A percentile compares a stretch with the other conserved stretches of the same genome.
These are phyloP conservation scores for Falco novaeseelandiae DNA, from an alignment of 2,797 vertebrate species.

Conservation along the genomic window DNA sequence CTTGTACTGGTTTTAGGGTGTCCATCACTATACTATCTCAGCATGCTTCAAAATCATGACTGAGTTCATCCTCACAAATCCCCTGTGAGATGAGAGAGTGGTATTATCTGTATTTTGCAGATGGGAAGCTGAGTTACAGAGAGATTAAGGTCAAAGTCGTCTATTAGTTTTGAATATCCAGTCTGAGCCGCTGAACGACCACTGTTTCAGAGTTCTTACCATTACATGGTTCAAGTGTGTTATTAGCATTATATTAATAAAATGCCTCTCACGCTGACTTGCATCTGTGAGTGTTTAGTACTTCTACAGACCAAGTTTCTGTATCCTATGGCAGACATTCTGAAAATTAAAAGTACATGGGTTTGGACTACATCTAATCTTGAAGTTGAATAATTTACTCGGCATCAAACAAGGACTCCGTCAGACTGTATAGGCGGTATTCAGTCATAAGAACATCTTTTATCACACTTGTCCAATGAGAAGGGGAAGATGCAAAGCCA, in stretches of 20 bases:
- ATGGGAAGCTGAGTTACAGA: background rate
- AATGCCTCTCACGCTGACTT: background rate
- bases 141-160: constrained; percentile 27
- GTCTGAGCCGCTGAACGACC: background rate
- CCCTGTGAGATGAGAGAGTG: background rate
- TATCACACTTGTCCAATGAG: background rate
- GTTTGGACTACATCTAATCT: background rate
- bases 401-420: background rate
- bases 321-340: background rate
- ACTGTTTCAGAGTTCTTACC: background rate
- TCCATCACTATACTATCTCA: background rate
- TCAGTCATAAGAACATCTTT: background rate
- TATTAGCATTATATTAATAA: background rate
- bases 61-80: constrained; percentile 23
- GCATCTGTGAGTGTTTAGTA: background rate
- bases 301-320: background rate
- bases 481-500: background rate
- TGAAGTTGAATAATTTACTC: background rate
- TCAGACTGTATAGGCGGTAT: background rate
- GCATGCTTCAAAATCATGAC: background rate
- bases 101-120: constrained; percentile 32
- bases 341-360: background rate
- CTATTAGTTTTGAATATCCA: background rate
- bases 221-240: background rate
- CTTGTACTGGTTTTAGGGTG: background rate